These are phyloP conservation scores for Minunthozetes semirufus DNA, from an alignment of 2,888 invertebrate species.

Conservation along the genomic window DNA sequence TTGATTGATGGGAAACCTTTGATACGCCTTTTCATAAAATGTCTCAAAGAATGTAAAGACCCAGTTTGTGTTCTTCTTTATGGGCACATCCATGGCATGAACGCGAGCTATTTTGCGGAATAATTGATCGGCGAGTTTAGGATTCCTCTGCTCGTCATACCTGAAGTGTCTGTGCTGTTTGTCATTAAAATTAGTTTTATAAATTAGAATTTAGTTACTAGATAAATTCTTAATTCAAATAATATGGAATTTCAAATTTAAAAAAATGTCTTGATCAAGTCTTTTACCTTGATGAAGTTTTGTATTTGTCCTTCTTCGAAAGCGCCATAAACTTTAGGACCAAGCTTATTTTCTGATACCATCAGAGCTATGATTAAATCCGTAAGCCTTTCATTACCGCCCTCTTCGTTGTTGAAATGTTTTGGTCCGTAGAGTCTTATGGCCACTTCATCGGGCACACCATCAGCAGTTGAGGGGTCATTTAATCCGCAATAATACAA, in stretches of 20 bases:
- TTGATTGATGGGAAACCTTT: not conserved
- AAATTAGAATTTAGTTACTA: not conserved
- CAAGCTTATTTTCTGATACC: constrained; percentile 53
- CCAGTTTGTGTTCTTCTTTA: constrained; percentile 59
- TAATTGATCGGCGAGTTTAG: constrained; percentile 69
- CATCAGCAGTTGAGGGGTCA: not conserved
- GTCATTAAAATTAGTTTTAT: constrained; percentile 46
- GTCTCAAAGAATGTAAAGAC: not conserved
- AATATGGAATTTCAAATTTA: too few species aligned
- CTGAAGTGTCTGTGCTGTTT: constrained; percentile 63
- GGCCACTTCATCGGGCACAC: too few species aligned
- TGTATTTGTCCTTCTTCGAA: constrained; percentile 94
- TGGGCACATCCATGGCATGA: constrained; percentile 83
- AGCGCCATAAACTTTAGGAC: constrained; percentile 87
- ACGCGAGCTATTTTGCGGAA: constrained; percentile 88
- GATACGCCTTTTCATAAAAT: not conserved
- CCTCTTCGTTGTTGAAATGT: too few species aligned
- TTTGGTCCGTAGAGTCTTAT: too few species aligned
- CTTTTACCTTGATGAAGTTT: constrained; percentile 60
- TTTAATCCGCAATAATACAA: not conserved
- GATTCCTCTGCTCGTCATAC: constrained; percentile 68
- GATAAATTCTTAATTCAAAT: too few species aligned
- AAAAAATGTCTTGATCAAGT: too few species aligned
- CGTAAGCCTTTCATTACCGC: too few species aligned
- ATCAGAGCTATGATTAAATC: not conserved